Percentiles rank a stretch among this genome's conserved stretches.
Evolutionary conservation across 2,113 vertebrate species (phyloP).

Genomic region (Fukomys damarensis): DNA sequence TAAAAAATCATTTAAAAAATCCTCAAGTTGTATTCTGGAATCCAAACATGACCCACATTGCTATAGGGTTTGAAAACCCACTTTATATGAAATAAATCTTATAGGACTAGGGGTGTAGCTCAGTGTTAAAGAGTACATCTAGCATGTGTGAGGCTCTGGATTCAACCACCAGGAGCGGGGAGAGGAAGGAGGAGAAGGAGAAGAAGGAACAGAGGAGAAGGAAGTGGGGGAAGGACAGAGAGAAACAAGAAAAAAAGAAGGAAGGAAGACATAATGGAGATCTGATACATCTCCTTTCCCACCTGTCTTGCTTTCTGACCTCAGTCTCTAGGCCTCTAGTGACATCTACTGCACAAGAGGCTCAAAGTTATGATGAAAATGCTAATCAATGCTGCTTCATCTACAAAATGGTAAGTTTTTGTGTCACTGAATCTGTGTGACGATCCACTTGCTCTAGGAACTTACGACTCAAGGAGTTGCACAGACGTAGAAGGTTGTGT

Average conservation of each 20-base stretch:
- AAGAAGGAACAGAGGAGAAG: background rate
- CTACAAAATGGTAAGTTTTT: background rate
- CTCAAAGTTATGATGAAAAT: background rate
- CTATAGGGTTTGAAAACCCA: background rate
- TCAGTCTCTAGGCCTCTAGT: background rate
- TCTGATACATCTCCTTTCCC: background rate
- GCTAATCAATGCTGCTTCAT: background rate
- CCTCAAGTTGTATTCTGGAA: background rate
- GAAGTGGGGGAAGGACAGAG: too few species aligned
- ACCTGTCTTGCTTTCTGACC: accelerated
- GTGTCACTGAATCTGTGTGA: background rate
- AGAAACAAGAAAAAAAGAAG: background rate
- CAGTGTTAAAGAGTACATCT: background rate
- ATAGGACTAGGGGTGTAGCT: background rate
- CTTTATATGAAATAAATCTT: background rate
- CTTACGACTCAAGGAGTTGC: background rate
- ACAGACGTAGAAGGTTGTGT: background rate
- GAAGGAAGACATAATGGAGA: background rate
- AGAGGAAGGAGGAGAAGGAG: accelerated
- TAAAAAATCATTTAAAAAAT: background rate
- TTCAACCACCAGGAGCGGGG: background rate
- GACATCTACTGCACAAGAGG: background rate
- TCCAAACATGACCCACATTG: background rate
- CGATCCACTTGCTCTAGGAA: background rate
- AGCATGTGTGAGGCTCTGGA: background rate